Evolutionary conservation across 2,888 invertebrate species (phyloP).

Genomic region (Oscheius sp.): DNA sequence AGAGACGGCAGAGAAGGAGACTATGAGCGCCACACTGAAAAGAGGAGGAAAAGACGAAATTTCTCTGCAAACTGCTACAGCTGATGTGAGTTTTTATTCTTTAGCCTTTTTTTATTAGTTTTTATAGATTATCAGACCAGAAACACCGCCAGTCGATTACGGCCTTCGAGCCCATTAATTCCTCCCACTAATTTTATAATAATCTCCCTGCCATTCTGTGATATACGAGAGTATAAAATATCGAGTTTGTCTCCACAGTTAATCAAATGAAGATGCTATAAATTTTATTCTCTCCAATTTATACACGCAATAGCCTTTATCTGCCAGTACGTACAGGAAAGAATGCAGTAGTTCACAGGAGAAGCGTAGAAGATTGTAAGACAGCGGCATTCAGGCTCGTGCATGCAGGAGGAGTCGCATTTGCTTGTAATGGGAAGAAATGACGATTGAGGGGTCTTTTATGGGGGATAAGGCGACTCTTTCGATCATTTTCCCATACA

Average conservation of each 20-base stretch:
- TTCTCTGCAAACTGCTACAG: conserved; percentile 47
- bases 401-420: no score
- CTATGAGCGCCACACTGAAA: conserved; percentile 42
- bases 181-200: no score
- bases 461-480: no score
- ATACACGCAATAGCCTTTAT: background rate
- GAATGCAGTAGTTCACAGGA: background rate
- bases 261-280: no score
- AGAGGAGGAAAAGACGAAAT: conserved; percentile 37
- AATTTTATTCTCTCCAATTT: no score
- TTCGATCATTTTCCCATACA: no score
- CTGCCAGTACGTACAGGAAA: background rate
- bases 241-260: no score
- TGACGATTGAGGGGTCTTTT: no score
- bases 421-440: no score
- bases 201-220: no score
- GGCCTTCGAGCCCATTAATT: conserved; percentile 17
- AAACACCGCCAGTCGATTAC: conserved; percentile 68
- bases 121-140: conserved; percentile 55
- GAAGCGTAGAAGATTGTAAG: background rate
- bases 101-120: background rate
- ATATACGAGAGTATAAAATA: no score
- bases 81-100: conserved; percentile 36
- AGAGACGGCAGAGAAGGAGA: conserved; percentile 44
- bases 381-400: background rate